Percentiles rank a stretch among this genome's conserved stretches.
Conservation (phyloP, 2,888 invertebrate species). For the Esperia sulphurella region DNA sequence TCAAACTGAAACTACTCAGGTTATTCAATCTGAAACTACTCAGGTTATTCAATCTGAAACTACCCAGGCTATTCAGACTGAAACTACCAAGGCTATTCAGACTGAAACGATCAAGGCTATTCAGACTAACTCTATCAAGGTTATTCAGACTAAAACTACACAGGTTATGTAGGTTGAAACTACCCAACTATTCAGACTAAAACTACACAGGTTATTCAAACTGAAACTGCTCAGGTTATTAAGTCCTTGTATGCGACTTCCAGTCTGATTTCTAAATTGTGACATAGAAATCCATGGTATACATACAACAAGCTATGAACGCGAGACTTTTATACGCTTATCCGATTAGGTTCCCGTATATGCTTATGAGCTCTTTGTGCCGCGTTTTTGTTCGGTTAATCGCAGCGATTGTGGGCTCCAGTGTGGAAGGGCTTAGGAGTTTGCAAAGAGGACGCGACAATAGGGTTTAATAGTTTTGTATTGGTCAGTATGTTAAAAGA, state of each 20-base stretch:
- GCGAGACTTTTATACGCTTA: constrained; percentile 65
- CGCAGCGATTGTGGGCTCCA: constrained; percentile 51
- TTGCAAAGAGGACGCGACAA: constrained; percentile 37
- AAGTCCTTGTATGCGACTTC: constrained; percentile 2
- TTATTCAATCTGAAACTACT: too few species aligned
- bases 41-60: too few species aligned
- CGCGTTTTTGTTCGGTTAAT: constrained; percentile 55
- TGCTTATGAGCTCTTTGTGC: constrained; percentile 70
- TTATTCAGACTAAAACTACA: too few species aligned
- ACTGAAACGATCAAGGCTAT: too few species aligned
- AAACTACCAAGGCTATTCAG: too few species aligned
- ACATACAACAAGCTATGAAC: constrained; percentile 30
- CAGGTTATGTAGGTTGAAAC: too few species aligned
- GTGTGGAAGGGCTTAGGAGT: constrained; percentile 43
- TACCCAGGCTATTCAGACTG: too few species aligned
- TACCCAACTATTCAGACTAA: too few species aligned
- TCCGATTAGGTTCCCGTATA: constrained; percentile 68
- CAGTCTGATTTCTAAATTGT: constrained; percentile 4
- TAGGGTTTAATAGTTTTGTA: constrained; percentile 28
- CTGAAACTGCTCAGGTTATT: too few species aligned
- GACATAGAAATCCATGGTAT: constrained; percentile 20
- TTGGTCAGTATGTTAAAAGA: constrained; percentile 18
- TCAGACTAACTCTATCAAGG: too few species aligned
- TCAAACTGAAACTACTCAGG: too few species aligned
- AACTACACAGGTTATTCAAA: too few species aligned